Evolutionary conservation across 2,797 vertebrate species (phyloP).

Genomic region (Xenops minutus): DNA sequence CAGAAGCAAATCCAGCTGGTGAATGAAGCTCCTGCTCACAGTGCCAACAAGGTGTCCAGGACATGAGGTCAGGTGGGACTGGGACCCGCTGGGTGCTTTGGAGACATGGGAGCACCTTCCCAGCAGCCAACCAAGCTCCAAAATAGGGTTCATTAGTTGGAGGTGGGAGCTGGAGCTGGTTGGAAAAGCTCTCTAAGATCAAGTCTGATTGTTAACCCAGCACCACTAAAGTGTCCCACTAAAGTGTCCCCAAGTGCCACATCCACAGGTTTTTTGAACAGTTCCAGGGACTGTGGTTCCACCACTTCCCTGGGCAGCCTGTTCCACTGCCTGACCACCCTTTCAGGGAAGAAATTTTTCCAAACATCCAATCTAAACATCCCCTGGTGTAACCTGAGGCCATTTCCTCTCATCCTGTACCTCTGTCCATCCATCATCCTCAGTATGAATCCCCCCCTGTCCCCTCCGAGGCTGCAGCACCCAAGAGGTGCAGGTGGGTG

Average conservation of each 20-base stretch:
- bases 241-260: neutral
- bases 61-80: neutral
- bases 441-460: rapidly evolving
- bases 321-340: neutral
- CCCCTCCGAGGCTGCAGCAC: neutral
- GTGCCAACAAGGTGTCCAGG: rapidly evolving
- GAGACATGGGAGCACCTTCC: neutral
- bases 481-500: neutral
- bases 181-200: neutral
- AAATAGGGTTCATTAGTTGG: neutral
- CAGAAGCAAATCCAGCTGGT: neutral
- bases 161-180: neutral
- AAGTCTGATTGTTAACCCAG: neutral
- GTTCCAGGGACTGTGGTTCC: neutral
- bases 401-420: neutral
- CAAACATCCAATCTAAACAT: neutral
- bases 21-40: neutral
- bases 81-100: neutral
- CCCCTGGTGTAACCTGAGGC: neutral
- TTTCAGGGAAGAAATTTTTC: neutral
- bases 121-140: neutral
- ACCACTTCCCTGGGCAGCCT: neutral
- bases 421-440: rapidly evolving
- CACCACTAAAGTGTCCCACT: neutral
- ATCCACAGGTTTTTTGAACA: no score